phyloP scores from a whole-genome alignment of 2,113 vertebrate genomes.

The Calidris pygmaea region DNA sequence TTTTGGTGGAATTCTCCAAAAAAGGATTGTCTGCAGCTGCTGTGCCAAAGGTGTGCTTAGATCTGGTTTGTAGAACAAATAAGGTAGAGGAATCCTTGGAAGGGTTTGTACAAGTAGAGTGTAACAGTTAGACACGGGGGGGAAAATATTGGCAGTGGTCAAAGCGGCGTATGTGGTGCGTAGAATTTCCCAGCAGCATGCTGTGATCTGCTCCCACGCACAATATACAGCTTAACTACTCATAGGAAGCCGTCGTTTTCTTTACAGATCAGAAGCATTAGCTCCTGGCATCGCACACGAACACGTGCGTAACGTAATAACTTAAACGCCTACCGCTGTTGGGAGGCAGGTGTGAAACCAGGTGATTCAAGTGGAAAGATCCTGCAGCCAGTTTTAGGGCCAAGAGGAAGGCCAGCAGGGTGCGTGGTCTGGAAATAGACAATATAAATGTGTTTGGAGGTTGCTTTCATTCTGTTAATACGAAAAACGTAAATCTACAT shows the following conservation, averaged over 20 bases:
- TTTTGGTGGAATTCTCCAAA: constrained; percentile 49
- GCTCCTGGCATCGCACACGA: background rate
- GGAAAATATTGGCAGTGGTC: background rate
- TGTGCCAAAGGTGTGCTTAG: background rate
- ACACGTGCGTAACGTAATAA: background rate
- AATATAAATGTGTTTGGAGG: background rate
- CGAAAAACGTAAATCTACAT: background rate
- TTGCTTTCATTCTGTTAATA: background rate
- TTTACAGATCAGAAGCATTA: constrained; percentile 21
- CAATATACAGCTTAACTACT: background rate
- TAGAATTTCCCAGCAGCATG: constrained; percentile 8
- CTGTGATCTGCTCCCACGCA: background rate
- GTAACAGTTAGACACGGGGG: background rate
- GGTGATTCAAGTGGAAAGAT: background rate
- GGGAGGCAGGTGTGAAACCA: constrained; percentile 22
- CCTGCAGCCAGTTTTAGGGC: background rate
- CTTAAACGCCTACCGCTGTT: background rate
- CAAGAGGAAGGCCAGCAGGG: background rate
- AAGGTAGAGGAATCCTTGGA: background rate
- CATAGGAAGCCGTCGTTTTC: constrained; percentile 41
- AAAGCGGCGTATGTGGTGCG: background rate
- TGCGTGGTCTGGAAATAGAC: background rate
- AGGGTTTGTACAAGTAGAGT: background rate
- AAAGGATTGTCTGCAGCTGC: constrained; percentile 25
- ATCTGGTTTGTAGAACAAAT: background rate